Evolutionary conservation across 2,888 invertebrate genomes (phyloP).

Genomic region (Heteromurus nitidus): DNA sequence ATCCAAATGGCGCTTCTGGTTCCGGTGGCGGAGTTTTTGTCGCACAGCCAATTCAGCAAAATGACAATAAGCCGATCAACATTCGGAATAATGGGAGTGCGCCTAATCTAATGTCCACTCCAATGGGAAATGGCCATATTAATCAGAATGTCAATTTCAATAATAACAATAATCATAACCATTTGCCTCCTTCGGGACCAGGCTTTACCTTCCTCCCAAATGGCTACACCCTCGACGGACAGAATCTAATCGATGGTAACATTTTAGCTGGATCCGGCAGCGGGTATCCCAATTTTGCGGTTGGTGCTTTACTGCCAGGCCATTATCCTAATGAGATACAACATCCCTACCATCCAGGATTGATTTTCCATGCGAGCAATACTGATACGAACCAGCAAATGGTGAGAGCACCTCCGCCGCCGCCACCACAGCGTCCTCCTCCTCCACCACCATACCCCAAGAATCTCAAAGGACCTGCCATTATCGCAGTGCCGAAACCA

Average conservation of each 20-base stretch:
- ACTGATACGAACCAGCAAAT: neutral
- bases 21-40: constrained; percentile 41
- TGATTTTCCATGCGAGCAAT: neutral
- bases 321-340: constrained; percentile 45
- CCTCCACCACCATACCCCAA: constrained; percentile 47
- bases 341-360: constrained; percentile 1
- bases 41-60: constrained; percentile 40
- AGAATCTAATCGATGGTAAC: constrained; percentile 49
- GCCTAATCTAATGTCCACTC: neutral
- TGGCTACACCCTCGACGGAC: too few species aligned
- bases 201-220: too few species aligned
- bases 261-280: constrained; percentile 15
- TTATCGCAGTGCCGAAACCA: constrained; percentile 53
- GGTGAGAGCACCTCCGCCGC: too few species aligned
- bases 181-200: constrained; percentile 17
- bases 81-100: constrained; percentile 3
- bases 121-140: neutral
- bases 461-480: constrained; percentile 48
- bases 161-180: too few species aligned
- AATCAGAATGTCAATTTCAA: constrained; percentile 24
- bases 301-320: constrained; percentile 5
- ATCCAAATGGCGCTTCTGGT: constrained; percentile 7
- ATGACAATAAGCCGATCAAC: constrained; percentile 19
- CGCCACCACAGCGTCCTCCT: neutral
- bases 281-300: constrained; percentile 11